Percentiles rank a stretch among this genome's conserved stretches.
Conservation (phyloP, 2,113 vertebrate species). For the Candoia aspera region DNA sequence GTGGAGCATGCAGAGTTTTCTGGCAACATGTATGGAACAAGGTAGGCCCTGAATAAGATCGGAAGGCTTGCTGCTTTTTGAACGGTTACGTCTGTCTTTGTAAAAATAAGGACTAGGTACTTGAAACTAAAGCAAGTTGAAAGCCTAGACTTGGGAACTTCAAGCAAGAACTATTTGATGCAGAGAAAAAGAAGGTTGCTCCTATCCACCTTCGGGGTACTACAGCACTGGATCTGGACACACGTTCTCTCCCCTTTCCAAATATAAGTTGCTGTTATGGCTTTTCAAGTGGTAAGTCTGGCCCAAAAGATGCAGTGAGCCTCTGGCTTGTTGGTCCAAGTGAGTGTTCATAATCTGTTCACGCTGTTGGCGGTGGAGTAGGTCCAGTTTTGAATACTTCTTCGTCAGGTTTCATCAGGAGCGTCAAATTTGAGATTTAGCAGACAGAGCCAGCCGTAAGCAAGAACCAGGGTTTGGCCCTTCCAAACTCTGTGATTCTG, state of each 20-base stretch:
- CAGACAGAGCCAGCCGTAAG: no score
- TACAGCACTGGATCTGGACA: background rate
- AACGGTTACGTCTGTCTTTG: background rate
- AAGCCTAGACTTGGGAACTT: background rate
- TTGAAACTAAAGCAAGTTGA: background rate
- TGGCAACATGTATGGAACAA: slow-evolving; percentile 94
- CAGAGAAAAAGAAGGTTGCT: background rate
- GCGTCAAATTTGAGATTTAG: no score
- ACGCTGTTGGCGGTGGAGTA: background rate
- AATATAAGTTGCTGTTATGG: background rate
- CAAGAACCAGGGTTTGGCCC: no score
- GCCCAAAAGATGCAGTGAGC: background rate
- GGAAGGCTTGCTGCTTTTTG: no score
- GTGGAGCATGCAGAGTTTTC: slow-evolving; percentile 93
- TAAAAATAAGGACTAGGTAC: background rate
- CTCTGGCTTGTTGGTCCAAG: background rate
- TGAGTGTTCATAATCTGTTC: background rate
- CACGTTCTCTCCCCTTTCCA: no score
- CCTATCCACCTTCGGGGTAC: background rate
- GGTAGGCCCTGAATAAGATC: slow-evolving; percentile 68
- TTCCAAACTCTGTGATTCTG: no score
- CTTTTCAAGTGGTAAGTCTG: background rate
- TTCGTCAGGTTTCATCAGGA: no score
- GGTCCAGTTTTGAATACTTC: no score
- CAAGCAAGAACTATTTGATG: background rate